Percentiles rank a stretch among this genome's conserved stretches.
Evolutionary conservation across 2,797 vertebrate genomes (phyloP).

Genomic region (Emys orbicularis): DNA sequence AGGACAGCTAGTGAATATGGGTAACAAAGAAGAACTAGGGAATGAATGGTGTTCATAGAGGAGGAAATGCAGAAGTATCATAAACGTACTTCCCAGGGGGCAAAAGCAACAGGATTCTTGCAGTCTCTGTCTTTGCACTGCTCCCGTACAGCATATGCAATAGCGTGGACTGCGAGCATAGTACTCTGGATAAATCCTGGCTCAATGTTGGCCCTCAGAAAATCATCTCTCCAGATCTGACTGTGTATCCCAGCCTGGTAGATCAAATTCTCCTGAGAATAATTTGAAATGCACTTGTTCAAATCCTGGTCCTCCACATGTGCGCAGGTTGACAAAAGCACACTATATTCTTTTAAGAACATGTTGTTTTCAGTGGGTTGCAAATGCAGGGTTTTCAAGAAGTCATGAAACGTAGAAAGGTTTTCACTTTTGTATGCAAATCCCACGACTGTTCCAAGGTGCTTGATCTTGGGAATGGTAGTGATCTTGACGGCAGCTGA

Average conservation of each 20-base stretch:
- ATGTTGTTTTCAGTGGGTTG: constrained; percentile 75
- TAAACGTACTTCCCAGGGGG: constrained; percentile 88
- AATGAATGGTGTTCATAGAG: not conserved
- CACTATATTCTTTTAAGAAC: constrained; percentile 79
- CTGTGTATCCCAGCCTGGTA: constrained; percentile 9
- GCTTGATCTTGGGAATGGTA: constrained; percentile 78
- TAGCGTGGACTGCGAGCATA: constrained; percentile 86
- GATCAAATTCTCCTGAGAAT: constrained; percentile 63
- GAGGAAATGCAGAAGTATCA: not conserved
- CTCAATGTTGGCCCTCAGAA: constrained; percentile 72
- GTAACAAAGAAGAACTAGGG: not conserved
- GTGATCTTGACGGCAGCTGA: constrained; percentile 80
- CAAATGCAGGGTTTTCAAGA: constrained; percentile 79
- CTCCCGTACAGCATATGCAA: constrained; percentile 84
- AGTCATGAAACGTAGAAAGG: constrained; percentile 80
- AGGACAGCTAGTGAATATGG: not conserved
- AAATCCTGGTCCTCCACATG: constrained; percentile 73
- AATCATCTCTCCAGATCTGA: constrained; percentile 72
- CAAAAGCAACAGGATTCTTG: constrained; percentile 78
- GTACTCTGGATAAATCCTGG: constrained; percentile 81
- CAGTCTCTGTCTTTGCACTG: constrained; percentile 83
- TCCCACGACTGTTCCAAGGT: constrained; percentile 87
- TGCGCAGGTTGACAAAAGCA: constrained; percentile 74
- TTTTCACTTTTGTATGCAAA: constrained; percentile 89
- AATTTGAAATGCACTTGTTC: constrained; percentile 77